Evolutionary conservation across 64 coral and sea anemone species (phyloP), one percentile per base, ranked within the genome.

Genomic region (Montipora capricornis): DNA sequence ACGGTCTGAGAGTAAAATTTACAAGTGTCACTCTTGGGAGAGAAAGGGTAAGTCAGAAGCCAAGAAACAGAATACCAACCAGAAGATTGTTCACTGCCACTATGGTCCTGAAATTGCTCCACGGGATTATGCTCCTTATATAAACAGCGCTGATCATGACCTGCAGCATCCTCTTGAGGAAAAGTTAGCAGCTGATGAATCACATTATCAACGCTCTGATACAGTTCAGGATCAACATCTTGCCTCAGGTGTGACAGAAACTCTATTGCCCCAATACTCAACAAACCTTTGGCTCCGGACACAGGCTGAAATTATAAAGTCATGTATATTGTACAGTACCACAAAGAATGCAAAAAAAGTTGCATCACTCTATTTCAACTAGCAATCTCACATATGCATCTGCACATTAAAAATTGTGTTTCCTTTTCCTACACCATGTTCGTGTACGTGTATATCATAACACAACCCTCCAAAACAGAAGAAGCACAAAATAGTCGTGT

Each of bases 221-320:
- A 87, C 74, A 99, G 47, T 73, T 94, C 95, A 68, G 97, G 88
- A 47, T 94, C 91, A 52, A 94, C 51, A 79, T 99, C 97, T 66
- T 94, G 97, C 68, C 98, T 88, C 44, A 99, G 16, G 46, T 96
- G 95, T 15, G 95, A 96, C 60, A 99, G 75, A 57, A 99, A 99
- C 49, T 99, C 98, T 83, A 96, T 73, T 61, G 92, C 95, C 7
- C 98, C 98, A 93, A 99, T 71, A 62, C 87, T 91, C 5, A 96
- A 47, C 29, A 99, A 87, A 6, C 73, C 91, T 37, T 92, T 60
- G 57, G 95, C 95, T 74, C 94, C 98, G 69, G 95, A 88, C 5
- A 80, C 26, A 90, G 92, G 92, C 92, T 94, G 61, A 88, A 53
- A 88, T 16, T 7, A 24, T 74, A 52, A 47, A n/a, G 11, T 9